Evolutionary conservation across 2,797 vertebrate species (phyloP).

Genomic region (Agapornis canus): DNA sequence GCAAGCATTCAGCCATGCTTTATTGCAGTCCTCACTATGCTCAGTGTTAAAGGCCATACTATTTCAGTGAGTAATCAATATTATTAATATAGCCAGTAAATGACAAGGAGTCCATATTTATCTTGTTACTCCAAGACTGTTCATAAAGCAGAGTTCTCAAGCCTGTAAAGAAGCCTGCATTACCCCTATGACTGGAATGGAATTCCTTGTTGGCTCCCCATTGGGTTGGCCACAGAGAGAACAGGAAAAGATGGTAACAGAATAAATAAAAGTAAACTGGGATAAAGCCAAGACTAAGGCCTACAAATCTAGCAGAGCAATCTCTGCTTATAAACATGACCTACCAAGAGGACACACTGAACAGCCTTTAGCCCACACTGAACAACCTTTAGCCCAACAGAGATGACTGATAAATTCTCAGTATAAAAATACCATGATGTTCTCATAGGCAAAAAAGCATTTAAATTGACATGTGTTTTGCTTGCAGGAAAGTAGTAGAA

Average conservation of each 20-base stretch:
- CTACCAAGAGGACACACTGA: background rate
- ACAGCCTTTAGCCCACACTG: background rate
- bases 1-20: background rate
- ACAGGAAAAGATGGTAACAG: constrained; percentile 5
- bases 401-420: background rate
- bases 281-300: constrained; percentile 5
- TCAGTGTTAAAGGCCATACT: background rate
- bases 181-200: background rate
- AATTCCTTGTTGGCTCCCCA: background rate
- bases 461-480: background rate
- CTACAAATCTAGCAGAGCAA: background rate
- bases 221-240: background rate
- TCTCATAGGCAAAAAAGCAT: background rate
- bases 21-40: background rate
- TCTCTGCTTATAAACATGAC: background rate
- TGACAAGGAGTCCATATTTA: background rate
- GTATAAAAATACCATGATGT: background rate
- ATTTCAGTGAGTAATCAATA: background rate
- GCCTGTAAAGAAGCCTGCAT: background rate
- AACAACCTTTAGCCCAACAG: background rate
- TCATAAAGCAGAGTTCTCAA: background rate
- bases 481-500: background rate
- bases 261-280: background rate
- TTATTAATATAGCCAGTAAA: background rate
- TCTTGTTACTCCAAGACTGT: background rate